Base-by-base conservation (phyloP, 2,113 vertebrate genomes). In the Bujurquina vittata region DNA sequence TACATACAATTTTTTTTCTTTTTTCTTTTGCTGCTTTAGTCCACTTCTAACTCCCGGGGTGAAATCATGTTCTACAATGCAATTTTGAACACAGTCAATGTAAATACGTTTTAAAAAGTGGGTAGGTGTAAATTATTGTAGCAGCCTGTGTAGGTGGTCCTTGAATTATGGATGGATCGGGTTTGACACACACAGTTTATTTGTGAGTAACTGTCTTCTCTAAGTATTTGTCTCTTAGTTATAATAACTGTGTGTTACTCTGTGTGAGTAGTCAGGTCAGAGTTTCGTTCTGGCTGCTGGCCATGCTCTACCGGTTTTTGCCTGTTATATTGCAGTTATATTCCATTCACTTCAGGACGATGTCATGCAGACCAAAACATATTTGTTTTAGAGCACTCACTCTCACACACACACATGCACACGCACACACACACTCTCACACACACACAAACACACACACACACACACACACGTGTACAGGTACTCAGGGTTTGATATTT, bases 201-300 rank as follows among this genome's bases (percentile, higher is more conserved):
- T 49, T 49, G 46, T 49, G 46, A 49, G 46, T 49, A 49, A 5
- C 46, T 49, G 17, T 2, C 7, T 67, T 46, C 10, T 26, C 10
- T 26, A 26, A 67, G n/a, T 46, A 10, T 26, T 67, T 35, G 8
- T 67, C 22, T n/a, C 37, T 67, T 46, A 46, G 37, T 67, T 65
- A 43, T 40, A 23, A 1, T 2, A 65, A 35, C 37, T 65, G 4
- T 22, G 22, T 5, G 11, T 23, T 2, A 58, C 26, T 58, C 6
- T 57, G n/a, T n/a, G 10, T 57, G 4, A 56, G 4, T 26, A 20
- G 37, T 65, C 15, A 60, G 2, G 1, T 75, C 79, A 79, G 69
- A 26, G 59, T 52, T 73, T 86, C 69, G 55, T 37, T 35, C 23
- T 83, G 79, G 57, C 79, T 52, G 11, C 40, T 11, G 43, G 20